Evolutionary conservation across 1,140 invertebrate genomes (phyloP), one percentile per base, ranked within the genome.

Genomic region (Lethrus apterus): DNA sequence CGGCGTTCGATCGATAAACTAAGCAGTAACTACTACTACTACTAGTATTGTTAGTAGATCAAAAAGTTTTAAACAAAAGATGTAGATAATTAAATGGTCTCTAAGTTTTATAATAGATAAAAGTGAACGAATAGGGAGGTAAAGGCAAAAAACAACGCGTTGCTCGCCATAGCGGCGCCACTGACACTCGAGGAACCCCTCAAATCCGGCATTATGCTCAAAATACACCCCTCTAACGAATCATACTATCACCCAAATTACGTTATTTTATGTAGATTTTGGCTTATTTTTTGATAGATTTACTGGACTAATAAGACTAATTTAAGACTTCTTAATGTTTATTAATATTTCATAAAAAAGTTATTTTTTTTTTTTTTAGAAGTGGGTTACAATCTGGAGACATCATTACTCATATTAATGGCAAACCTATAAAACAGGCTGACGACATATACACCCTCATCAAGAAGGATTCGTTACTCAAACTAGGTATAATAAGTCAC

Each of bases 381-480:
- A 81, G 79, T 32, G 90, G 89, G n/a, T 62, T 93, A 8, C 75
- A 78, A 57, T 80, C 84, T 1, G 88, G 89, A 4, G 90, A 95
- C 67, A 85, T 94, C 44, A 81, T 95, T 10, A 84, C 80, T 0
- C 72, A 81, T 20, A 82, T 93, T 9, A 90, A 93, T 66, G 80
- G 76, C 0, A 72, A 77, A 24, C 66, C 75, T 13, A 77, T 90
- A 1, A 62, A 68, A 23, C 74, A 74, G 13, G 79, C 86, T 0
- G 67, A 68, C 1, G 81, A 85, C 62, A 77, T 63, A n/a, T 62
- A 63, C 46, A 44, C 30, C 0, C 13, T 7, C 9, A 4, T 33
- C n/a, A 34, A 34, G n/a, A 20, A 7, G 15, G 13, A 42, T 31
- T 34, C 32, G 15, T 20, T 31, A 17, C 10, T 32, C 9, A 13